Evolutionary conservation across 1,140 invertebrate genomes (phyloP), one percentile per base, ranked within the genome.

Genomic region (Drosophila obscura): DNA sequence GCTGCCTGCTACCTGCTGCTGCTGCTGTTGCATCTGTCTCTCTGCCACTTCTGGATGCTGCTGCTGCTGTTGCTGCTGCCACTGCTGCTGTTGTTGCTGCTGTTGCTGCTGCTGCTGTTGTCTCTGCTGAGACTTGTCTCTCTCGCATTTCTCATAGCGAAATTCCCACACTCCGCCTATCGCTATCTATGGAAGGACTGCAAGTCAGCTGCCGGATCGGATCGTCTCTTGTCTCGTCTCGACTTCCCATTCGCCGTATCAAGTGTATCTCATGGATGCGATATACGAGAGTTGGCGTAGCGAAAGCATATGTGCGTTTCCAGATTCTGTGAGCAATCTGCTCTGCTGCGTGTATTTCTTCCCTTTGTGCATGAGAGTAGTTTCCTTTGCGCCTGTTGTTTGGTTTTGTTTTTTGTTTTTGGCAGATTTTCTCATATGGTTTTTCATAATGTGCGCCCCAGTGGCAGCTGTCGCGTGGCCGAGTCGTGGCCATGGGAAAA

Each of bases 381-480:
- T 13, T 39, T 39, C 35, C 35, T 39, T 11, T 39, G 35, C 35
- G 39, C 35, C 35, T 39, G 35, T 39, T 39, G 26, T 61, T 52
- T 53, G 28, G 19, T 71, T 11, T 71, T 41, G 52, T 62, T 60
- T 65, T 73, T 61, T 80, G 44, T 63, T 68, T 74, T 77, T 75
- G 65, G 73, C 73, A 81, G 77, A 87, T 75, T 82, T 85, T 87
- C 74, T 75, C 81, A 82, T 85, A 85, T 87, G 82, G 68, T 67
- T 87, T 77, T 82, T 56, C 77, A 76, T 72, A 80, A 68, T 71
- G 61, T 77, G 45, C 58, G 44, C 55, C 45, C 13, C 77, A 59
- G 58, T 59, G 69, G 78, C 81, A 85, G 82, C 81, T 85, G 81
- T 85, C 82, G 82, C 74, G 73, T 77, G 73, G 59, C 49, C 44